A percentile compares a stretch with the other conserved stretches of the same genome.
These are phyloP conservation scores for Lypha dubia DNA, from an alignment of 2,888 invertebrate species.

Conservation along the genomic window DNA sequence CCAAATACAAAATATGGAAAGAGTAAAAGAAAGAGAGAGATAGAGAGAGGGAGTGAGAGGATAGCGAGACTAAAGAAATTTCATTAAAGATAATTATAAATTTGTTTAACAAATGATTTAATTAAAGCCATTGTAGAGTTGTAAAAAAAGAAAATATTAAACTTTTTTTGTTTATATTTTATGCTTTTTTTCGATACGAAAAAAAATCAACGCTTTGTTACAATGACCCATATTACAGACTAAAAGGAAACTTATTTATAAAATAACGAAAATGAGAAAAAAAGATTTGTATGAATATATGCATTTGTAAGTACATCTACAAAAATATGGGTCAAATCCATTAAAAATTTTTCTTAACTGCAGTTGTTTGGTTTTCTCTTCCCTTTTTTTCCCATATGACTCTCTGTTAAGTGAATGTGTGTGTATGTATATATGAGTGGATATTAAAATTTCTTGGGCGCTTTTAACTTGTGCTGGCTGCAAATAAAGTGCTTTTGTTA, in stretches of 20 bases:
- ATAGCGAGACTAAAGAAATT: conserved; percentile 26
- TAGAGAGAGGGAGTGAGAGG: too few relatives aligned
- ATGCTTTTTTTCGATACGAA: background rate
- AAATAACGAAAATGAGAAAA: conserved; percentile 20
- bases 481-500: conserved; percentile 9
- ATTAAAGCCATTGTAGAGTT: conserved; percentile 32
- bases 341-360: conserved; percentile 15
- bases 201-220: background rate
- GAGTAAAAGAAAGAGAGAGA: background rate
- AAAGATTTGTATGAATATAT: too few relatives aligned
- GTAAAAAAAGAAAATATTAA: background rate
- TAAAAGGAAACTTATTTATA: conserved; percentile 6
- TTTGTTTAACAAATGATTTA: conserved; percentile 36
- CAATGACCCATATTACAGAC: conserved; percentile 4
- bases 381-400: background rate
- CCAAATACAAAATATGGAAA: background rate
- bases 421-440: background rate
- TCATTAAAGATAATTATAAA: conserved; percentile 18
- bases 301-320: too few relatives aligned
- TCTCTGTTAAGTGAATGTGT: background rate
- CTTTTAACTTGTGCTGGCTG: background rate
- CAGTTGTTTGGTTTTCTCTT: background rate
- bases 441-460: background rate
- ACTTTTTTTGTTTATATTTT: background rate
- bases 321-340: conserved; percentile 34